These are phyloP conservation scores for Leptobrachium leishanense DNA, from an alignment of 2,113 vertebrate genomes.

Conservation along the genomic window DNA sequence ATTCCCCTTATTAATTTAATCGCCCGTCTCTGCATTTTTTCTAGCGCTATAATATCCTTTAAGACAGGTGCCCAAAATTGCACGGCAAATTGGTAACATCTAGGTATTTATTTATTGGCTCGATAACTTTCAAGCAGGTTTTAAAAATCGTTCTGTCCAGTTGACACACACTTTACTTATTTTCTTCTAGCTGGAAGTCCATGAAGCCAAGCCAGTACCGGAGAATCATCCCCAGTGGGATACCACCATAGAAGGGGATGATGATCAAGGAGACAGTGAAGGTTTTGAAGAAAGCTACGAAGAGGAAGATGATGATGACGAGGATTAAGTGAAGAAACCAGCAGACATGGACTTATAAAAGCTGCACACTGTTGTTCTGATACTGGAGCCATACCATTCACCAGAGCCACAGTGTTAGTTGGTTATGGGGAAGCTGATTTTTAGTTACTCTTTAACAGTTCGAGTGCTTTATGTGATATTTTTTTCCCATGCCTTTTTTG, in stretches of 20 bases:
- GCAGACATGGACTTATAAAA: slow-evolving; percentile 41
- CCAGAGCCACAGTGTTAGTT: slow-evolving; percentile 61
- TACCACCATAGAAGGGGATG: slow-evolving; percentile 94
- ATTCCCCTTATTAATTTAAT: too few relatives aligned
- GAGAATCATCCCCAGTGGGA: slow-evolving; percentile 99
- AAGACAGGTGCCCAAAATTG: too few relatives aligned
- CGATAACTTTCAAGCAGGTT: too few relatives aligned
- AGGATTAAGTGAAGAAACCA: slow-evolving; percentile 59
- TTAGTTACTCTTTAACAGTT: slow-evolving; percentile 65
- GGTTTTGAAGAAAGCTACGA: slow-evolving; percentile 98
- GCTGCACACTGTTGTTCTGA: slow-evolving; percentile 63
- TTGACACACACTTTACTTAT: not conserved
- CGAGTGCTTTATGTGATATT: slow-evolving; percentile 64
- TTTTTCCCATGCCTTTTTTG: slow-evolving; percentile 53
- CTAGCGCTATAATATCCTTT: too few relatives aligned
- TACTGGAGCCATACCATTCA: slow-evolving; percentile 65
- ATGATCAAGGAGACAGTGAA: slow-evolving; percentile 98
- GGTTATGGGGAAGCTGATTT: slow-evolving; percentile 60
- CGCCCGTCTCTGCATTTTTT: too few relatives aligned
- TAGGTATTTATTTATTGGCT: too few relatives aligned
- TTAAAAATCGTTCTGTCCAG: too few relatives aligned
- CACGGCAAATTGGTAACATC: too few relatives aligned
- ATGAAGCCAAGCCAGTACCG: slow-evolving; percentile 94
- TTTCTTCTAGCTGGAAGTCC: slow-evolving; percentile 86
- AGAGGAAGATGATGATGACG: slow-evolving; percentile 88